Conservation (phyloP, 2,888 invertebrate genomes). For the Bellardia bayeri region DNA sequence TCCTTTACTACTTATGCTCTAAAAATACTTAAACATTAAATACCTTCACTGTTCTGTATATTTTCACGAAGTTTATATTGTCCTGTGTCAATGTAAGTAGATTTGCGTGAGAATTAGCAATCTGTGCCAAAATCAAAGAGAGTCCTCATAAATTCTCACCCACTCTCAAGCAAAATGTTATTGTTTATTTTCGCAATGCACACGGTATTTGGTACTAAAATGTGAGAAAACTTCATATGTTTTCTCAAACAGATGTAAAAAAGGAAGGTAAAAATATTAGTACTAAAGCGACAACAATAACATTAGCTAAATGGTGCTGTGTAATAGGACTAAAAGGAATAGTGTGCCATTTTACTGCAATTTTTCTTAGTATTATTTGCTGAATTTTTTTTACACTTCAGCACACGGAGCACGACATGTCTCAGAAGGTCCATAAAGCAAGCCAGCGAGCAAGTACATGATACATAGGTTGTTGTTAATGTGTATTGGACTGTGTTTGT, state of each 20-base stretch:
- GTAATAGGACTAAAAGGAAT: slow-evolving; percentile 28
- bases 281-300: slow-evolving; percentile 32
- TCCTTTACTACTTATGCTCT: no score
- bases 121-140: slow-evolving; percentile 60
- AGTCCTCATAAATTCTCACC: slow-evolving; percentile 49
- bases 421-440: slow-evolving; percentile 27
- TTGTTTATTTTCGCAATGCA: slow-evolving; percentile 56
- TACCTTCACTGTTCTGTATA: not conserved
- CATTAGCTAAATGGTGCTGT: slow-evolving; percentile 25
- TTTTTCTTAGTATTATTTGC: slow-evolving; percentile 49
- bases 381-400: slow-evolving; percentile 39
- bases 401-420: slow-evolving; percentile 62
- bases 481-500: not conserved
- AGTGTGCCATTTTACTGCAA: slow-evolving; percentile 74
- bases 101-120: slow-evolving; percentile 49
- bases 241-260: not conserved
- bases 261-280: slow-evolving; percentile 23
- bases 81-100: slow-evolving; percentile 29
- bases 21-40: not conserved
- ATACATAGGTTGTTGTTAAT: slow-evolving; percentile 17
- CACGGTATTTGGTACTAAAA: slow-evolving; percentile 49
- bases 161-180: slow-evolving; percentile 33
- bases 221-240: slow-evolving; percentile 13
- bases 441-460: not conserved
- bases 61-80: not conserved